Conservation (phyloP, 1,140 invertebrate genomes). For the Octopus sinensis region DNA sequence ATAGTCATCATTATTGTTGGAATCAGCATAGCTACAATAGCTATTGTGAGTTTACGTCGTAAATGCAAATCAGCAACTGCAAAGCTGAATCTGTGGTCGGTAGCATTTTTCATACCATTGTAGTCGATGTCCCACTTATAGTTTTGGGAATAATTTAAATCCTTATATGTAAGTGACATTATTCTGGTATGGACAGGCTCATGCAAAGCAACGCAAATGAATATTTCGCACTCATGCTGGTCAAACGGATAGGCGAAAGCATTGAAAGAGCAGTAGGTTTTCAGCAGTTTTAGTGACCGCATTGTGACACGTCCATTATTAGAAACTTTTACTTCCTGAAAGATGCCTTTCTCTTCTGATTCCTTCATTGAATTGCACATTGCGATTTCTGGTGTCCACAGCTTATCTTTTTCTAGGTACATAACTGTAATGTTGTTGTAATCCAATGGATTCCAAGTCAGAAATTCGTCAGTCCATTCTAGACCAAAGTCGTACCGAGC, state of each 20-base stretch:
- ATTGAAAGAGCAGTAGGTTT: not conserved
- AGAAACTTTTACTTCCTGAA: not conserved
- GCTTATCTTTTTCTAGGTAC: conserved; percentile 52
- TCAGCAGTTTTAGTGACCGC: not conserved
- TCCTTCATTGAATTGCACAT: conserved; percentile 48
- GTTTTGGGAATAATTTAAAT: not conserved
- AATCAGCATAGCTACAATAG: conserved; percentile 26
- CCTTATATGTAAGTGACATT: not conserved
- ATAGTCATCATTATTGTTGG: conserved; percentile 60
- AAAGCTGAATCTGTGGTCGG: not conserved
- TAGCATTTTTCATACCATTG: not conserved
- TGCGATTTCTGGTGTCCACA: conserved; percentile 60
- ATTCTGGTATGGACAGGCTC: not conserved
- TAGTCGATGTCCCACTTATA: not conserved
- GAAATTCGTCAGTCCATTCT: conserved; percentile 56
- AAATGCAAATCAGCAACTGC: not conserved
- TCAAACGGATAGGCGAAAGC: not conserved
- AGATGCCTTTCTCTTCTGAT: not conserved
- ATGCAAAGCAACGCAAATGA: not conserved
- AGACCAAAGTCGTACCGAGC: not conserved
- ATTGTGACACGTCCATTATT: not conserved
- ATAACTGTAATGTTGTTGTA: conserved; percentile 57
- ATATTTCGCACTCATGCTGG: not conserved
- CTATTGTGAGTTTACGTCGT: not conserved
- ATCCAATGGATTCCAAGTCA: conserved; percentile 55